A percentile compares a stretch with the other conserved stretches of the same genome.
Conservation (phyloP, 1,140 invertebrate genomes). For the Drosophila novamexicana region DNA sequence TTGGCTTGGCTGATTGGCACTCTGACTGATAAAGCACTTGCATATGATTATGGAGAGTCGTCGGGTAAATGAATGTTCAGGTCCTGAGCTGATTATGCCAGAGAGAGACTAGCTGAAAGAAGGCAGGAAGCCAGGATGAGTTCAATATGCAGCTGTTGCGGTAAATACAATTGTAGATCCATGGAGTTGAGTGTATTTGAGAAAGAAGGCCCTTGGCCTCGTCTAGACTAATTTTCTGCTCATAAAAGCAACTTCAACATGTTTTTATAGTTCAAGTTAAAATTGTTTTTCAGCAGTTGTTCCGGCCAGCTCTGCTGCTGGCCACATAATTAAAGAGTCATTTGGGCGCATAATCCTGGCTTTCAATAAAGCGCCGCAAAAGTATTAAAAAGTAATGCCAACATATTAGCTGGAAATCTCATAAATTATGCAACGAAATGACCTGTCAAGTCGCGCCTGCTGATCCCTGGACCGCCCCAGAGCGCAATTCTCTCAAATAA, state of each 20-base stretch:
- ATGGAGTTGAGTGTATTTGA: background rate
- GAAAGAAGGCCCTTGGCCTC: conserved; percentile 9
- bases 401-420: conserved; percentile 80
- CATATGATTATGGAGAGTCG: conserved; percentile 29
- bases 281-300: conserved; percentile 20
- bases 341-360: conserved; percentile 61
- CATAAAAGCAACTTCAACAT: conserved; percentile 72
- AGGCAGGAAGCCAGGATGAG: background rate
- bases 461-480: conserved; percentile 33
- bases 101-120: background rate
- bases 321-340: conserved; percentile 66
- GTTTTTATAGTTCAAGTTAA: conserved; percentile 69
- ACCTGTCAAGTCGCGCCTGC: conserved; percentile 55
- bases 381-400: conserved; percentile 73
- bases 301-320: conserved; percentile 46
- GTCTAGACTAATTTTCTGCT: conserved; percentile 73
- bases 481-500: conserved; percentile 56
- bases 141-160: conserved; percentile 16
- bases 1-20: background rate
- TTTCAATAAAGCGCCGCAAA: conserved; percentile 24
- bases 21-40: conserved; percentile 23
- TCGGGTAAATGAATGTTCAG: conserved; percentile 47
- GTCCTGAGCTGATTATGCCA: conserved; percentile 13
- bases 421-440: conserved; percentile 72
- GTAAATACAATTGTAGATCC: conserved; percentile 2